These are phyloP conservation scores for Epinotia nisella DNA, from an alignment of 2,888 invertebrate species.

Conservation along the genomic window DNA sequence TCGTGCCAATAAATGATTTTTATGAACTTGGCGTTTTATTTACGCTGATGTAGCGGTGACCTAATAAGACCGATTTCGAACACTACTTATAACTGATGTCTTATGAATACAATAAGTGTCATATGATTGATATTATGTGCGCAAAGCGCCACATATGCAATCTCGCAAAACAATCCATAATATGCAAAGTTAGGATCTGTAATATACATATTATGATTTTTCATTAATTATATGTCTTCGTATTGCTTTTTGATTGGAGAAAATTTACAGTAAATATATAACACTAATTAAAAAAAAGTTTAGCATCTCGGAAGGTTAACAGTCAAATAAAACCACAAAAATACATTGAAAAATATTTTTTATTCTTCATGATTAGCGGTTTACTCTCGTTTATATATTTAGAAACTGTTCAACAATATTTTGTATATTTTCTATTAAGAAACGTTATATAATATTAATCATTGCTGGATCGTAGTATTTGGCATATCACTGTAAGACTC, in stretches of 20 bases:
- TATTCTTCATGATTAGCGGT: slow-evolving; percentile 81
- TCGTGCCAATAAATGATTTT: slow-evolving; percentile 55
- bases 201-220: neutral
- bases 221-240: neutral
- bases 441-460: slow-evolving; percentile 77
- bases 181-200: neutral
- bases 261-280: slow-evolving; percentile 28
- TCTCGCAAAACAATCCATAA: neutral
- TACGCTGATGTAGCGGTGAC: slow-evolving; percentile 44
- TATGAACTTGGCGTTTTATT: slow-evolving; percentile 55
- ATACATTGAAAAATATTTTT: slow-evolving; percentile 84
- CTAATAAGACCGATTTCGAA: slow-evolving; percentile 19
- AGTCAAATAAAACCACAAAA: slow-evolving; percentile 65
- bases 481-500: slow-evolving; percentile 83
- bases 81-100: neutral
- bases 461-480: slow-evolving; percentile 81
- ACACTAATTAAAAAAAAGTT: neutral
- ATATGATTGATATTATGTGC: neutral
- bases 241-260: slow-evolving; percentile 4
- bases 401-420: slow-evolving; percentile 83
- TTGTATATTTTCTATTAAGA: slow-evolving; percentile 82
- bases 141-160: neutral
- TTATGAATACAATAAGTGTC: neutral
- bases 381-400: slow-evolving; percentile 81
- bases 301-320: slow-evolving; percentile 17